A percentile compares a stretch with the other conserved stretches of the same genome.
Evolutionary conservation across 1,140 invertebrate genomes (phyloP).

Genomic region (Lanistes nyassanus): DNA sequence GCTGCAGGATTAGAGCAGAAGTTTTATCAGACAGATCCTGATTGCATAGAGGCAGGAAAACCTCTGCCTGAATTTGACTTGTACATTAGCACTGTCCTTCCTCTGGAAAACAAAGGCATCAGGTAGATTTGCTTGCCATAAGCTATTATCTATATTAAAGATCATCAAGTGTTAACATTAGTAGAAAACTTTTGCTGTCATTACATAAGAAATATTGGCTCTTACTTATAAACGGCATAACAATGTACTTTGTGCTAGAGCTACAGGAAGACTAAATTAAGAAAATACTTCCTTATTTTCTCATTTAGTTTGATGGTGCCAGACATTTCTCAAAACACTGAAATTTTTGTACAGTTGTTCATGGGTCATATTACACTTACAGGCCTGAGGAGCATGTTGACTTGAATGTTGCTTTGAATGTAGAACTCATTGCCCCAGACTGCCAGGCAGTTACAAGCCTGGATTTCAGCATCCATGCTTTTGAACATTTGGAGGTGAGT

Average conservation of each 20-base stretch:
- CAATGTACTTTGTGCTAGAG: too few species aligned
- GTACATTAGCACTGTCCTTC: conserved; percentile 73
- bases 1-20: conserved; percentile 73
- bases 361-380: conserved; percentile 24
- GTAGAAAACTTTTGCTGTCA: too few species aligned
- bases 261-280: too few species aligned
- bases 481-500: conserved; percentile 81
- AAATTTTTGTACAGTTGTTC: background rate
- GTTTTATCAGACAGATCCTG: conserved; percentile 74
- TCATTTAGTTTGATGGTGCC: background rate
- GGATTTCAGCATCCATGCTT: conserved; percentile 80
- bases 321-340: background rate
- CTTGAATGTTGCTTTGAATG: conserved; percentile 43
- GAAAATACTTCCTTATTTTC: background rate
- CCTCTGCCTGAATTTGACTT: conserved; percentile 77
- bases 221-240: too few species aligned
- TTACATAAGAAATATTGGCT: too few species aligned
- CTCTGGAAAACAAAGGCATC: conserved; percentile 66
- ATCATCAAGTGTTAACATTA: too few species aligned
- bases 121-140: conserved; percentile 45
- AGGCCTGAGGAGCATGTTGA: conserved; percentile 64
- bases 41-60: conserved; percentile 76
- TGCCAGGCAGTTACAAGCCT: conserved; percentile 76
- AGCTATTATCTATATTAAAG: too few species aligned
- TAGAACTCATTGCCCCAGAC: conserved; percentile 69